These are phyloP conservation scores for Tapirus terrestris DNA, from an alignment of 2,113 vertebrate species.

Conservation along the genomic window DNA sequence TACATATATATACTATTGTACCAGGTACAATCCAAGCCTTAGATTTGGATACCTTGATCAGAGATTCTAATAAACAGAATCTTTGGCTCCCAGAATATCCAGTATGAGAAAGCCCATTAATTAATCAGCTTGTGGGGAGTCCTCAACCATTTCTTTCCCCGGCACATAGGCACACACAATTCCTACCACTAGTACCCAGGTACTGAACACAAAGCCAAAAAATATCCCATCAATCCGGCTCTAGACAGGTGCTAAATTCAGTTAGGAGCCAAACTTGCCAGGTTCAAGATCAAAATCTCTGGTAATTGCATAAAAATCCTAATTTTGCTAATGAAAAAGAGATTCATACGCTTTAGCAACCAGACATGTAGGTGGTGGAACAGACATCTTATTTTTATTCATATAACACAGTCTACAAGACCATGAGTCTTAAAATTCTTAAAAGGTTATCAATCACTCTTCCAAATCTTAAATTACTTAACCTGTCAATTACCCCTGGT, in stretches of 20 bases:
- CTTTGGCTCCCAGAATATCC: neutral
- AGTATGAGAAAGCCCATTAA: neutral
- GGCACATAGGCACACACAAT: neutral
- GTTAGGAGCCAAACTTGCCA: neutral
- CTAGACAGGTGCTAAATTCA: neutral
- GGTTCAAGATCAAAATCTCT: conserved; percentile 10
- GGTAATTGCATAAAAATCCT: neutral
- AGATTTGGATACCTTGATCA: neutral
- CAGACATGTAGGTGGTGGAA: neutral
- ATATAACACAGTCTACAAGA: neutral
- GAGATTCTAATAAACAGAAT: neutral
- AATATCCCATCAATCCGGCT: neutral
- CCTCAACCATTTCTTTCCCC: neutral
- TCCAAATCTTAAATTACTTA: neutral
- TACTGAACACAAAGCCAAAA: neutral
- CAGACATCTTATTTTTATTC: neutral
- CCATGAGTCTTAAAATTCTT: neutral
- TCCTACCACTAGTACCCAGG: neutral
- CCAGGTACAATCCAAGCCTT: neutral
- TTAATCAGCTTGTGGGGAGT: neutral
- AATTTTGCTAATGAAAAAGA: neutral
- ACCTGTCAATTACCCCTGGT: neutral
- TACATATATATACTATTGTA: neutral
- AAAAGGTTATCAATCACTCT: neutral
- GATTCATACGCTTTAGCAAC: neutral